These are phyloP conservation scores for Scaptomyza caliginosa DNA, from an alignment of 2,888 invertebrate species.

Conservation along the genomic window DNA sequence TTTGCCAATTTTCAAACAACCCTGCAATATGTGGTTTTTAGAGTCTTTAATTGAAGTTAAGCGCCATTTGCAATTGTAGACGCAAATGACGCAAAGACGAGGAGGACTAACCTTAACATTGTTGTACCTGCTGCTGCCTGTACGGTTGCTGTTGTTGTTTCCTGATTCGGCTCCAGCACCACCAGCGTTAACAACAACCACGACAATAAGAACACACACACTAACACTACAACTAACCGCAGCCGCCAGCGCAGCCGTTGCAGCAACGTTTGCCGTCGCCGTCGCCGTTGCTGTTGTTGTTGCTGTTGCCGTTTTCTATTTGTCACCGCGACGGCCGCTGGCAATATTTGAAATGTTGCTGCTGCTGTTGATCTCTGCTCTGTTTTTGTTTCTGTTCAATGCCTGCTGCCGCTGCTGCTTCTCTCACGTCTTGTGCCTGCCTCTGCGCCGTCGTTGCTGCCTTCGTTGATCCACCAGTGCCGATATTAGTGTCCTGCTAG, in stretches of 20 bases:
- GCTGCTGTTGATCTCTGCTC: conserved; percentile 2
- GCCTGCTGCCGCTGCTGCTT: background rate
- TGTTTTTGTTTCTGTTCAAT: background rate
- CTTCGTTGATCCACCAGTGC: conserved; percentile 23
- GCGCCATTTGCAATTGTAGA: conserved; percentile 39
- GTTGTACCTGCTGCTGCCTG: conserved; percentile 51
- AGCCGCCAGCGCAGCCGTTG: conserved; percentile 41
- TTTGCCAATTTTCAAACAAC: too few relatives aligned
- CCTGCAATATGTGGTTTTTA: background rate
- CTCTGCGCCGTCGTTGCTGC: conserved; percentile 23
- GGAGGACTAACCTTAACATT: conserved; percentile 59
- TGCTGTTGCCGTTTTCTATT: conserved; percentile 46
- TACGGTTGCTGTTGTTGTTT: conserved; percentile 8
- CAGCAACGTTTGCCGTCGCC: conserved; percentile 11
- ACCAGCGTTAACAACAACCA: conserved; percentile 30
- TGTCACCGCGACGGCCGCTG: conserved; percentile 38
- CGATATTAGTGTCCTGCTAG: conserved; percentile 33
- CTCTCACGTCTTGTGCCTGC: background rate
- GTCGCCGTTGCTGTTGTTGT: conserved; percentile 35
- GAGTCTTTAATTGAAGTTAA: conserved; percentile 15
- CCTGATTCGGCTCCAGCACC: conserved; percentile 11
- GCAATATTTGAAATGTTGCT: conserved; percentile 9
- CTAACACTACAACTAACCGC: conserved; percentile 31
- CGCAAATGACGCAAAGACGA: too few relatives aligned
- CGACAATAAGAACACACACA: conserved; percentile 46